Conservation (phyloP, 2,113 vertebrate genomes). For the Alosa alosa region DNA sequence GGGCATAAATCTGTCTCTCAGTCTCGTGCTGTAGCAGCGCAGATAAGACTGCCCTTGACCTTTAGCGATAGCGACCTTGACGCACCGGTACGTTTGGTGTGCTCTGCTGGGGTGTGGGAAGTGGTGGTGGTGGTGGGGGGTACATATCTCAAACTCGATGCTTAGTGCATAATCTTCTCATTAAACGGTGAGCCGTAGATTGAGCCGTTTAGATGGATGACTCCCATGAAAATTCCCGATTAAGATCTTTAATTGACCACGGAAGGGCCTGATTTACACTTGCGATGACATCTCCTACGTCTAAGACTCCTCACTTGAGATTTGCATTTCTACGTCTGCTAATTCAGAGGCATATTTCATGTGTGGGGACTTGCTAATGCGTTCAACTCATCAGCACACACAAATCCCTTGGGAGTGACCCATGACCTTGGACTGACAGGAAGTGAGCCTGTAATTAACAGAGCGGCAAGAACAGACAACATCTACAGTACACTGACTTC, state of each 20-base stretch:
- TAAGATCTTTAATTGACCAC: not conserved
- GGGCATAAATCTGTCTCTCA: not conserved
- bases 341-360: not conserved
- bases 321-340: not conserved
- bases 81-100: not conserved
- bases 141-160: not conserved
- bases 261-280: not conserved
- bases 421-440: not conserved
- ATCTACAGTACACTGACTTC: not conserved
- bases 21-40: not conserved
- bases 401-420: not conserved
- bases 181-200: not conserved
- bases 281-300: not conserved
- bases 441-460: not conserved
- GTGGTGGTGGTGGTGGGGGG: not conserved
- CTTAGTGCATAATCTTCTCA: conserved; percentile 6
- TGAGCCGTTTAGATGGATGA: not conserved
- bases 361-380: not conserved
- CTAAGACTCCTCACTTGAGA: not conserved
- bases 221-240: not conserved
- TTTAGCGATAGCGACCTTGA: not conserved
- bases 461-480: not conserved
- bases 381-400: not conserved
- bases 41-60: conserved; percentile 11
- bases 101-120: not conserved